Base-by-base conservation (phyloP, 2,797 vertebrate genomes). In the Intellagama lesueurii region DNA sequence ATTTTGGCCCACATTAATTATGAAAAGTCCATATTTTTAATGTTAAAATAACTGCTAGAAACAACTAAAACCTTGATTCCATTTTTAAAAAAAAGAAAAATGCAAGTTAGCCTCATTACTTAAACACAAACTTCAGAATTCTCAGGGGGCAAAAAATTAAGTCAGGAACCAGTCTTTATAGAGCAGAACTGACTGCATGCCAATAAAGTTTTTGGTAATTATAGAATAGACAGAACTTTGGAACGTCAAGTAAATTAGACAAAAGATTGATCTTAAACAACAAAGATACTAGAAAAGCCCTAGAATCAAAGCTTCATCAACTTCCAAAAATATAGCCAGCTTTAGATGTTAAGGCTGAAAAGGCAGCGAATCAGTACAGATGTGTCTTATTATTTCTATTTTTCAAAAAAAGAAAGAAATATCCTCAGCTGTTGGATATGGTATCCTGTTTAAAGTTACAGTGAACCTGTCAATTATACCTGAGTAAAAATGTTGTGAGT, bases 401-500 rank as follows among this genome's bases (percentile, higher is more conserved):
- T 56, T 56, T 56, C 7, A 56, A 14, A 64, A 64, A 64, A 64
- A 64, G 60, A 64, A 64, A 64, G 60, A 64, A 6, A 66, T 35
- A 24, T 64, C 81, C 32, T 66, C 30, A 64, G 79, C 60, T 14
- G 52, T 28, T 26, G 5, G 60, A 64, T 19, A 64, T 64, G 60
- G 60, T 22, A 22, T 32, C 19, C 0, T 47, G 69, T 86, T 77
- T 40, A 35, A 75, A 89, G 26, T 85, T 12, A 44, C 26, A 90
- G n/a, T 32, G 30, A 85, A 68, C 5, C 73, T 89, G 35, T 89
- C 78, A 87, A 86, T 81, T 75, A 69, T 97, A 99, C 99, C 98
- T 99, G 99, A 94, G 99, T 99, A 95, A 99, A 99, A 94, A 99
- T 99, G 94, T 98, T 97, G 96, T 99, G 98, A 0, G 99, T 99